Conservation (phyloP, 2,888 invertebrate genomes). For the Ditula angustiorana region DNA sequence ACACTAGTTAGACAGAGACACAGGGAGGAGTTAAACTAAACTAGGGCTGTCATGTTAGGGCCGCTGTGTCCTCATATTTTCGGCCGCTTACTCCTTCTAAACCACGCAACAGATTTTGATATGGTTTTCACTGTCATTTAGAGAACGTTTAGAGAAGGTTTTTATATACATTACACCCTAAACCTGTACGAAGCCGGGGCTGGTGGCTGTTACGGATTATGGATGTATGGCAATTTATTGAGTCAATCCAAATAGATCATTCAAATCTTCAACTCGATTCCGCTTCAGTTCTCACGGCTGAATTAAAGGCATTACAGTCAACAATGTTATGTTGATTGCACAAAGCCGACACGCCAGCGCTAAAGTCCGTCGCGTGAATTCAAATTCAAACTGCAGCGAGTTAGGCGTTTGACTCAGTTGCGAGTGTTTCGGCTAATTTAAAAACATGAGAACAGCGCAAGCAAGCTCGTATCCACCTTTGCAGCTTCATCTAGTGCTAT, state of each 20-base stretch:
- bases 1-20: too few relatives aligned
- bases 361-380: conserved; percentile 16
- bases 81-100: too few relatives aligned
- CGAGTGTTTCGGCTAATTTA: conserved; percentile 10
- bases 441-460: conserved; percentile 19
- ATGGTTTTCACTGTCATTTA: too few relatives aligned
- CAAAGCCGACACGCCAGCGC: background rate
- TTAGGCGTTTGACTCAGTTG: conserved; percentile 10
- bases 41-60: too few relatives aligned
- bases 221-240: too few relatives aligned
- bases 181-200: too few relatives aligned
- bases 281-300: background rate
- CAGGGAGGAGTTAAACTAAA: too few relatives aligned
- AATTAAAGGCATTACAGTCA: background rate
- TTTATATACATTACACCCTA: too few relatives aligned
- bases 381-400: conserved; percentile 31
- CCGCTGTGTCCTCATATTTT: too few relatives aligned
- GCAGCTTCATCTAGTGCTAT: conserved; percentile 1
- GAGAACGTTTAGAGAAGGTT: too few relatives aligned
- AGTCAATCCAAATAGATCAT: background rate
- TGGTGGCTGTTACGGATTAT: too few relatives aligned
- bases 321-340: conserved; percentile 26
- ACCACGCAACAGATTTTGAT: too few relatives aligned
- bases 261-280: background rate
- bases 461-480: conserved; percentile 15